Conservation (phyloP, 2,888 invertebrate species). For the Lithophane socia region DNA sequence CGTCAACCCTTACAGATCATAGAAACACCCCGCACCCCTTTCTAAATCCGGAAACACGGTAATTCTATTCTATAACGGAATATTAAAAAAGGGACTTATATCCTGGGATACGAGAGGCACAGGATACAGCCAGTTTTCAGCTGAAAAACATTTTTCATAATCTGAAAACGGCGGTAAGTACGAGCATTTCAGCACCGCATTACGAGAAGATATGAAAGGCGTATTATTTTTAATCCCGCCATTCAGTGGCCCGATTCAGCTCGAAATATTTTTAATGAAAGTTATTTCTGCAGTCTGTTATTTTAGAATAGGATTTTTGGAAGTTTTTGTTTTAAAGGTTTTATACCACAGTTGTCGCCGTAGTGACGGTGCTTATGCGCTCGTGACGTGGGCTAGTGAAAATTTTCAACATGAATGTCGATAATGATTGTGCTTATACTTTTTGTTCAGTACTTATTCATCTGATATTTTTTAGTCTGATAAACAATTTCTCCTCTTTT, state of each 20-base stretch:
- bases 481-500: too few relatives aligned
- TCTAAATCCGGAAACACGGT: slow-evolving; percentile 51
- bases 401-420: not conserved
- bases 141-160: slow-evolving; percentile 75
- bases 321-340: slow-evolving; percentile 4
- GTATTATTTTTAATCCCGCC: slow-evolving; percentile 73
- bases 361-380: not conserved
- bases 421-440: not conserved
- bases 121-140: slow-evolving; percentile 61
- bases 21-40: slow-evolving; percentile 19
- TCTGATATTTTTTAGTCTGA: not conserved
- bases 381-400: not conserved
- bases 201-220: slow-evolving; percentile 69
- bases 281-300: slow-evolving; percentile 57
- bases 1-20: slow-evolving; percentile 23
- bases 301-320: slow-evolving; percentile 24
- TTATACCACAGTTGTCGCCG: not conserved
- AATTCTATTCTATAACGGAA: slow-evolving; percentile 52
- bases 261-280: slow-evolving; percentile 64
- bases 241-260: slow-evolving; percentile 66
- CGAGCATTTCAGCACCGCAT: slow-evolving; percentile 67
- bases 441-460: not conserved
- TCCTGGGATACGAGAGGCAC: slow-evolving; percentile 42
- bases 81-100: slow-evolving; percentile 54
- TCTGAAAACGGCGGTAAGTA: slow-evolving; percentile 69